Percentiles rank a stretch among this genome's conserved stretches.
Evolutionary conservation across 2,113 vertebrate species (phyloP).

Genomic region (Microtus ochrogaster): DNA sequence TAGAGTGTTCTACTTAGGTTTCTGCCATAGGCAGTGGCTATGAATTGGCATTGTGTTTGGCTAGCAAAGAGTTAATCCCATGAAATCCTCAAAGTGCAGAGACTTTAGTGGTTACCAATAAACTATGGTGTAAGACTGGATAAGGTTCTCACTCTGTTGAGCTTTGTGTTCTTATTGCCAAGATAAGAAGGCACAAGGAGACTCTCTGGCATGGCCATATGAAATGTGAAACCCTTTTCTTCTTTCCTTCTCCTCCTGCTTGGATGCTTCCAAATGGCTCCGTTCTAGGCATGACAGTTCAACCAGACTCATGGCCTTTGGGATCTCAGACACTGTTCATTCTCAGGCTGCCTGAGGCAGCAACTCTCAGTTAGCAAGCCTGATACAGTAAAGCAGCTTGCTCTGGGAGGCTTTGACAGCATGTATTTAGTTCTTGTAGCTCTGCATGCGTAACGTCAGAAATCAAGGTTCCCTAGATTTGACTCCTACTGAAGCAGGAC

Average conservation of each 20-base stretch:
- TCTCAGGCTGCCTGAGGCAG: background rate
- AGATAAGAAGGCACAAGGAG: background rate
- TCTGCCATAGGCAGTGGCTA: background rate
- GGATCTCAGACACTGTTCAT: background rate
- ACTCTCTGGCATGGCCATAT: background rate
- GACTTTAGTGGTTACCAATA: background rate
- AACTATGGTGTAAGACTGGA: background rate
- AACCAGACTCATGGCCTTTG: background rate
- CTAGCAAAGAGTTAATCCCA: conserved; percentile 17
- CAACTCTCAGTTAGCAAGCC: background rate
- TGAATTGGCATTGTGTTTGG: background rate
- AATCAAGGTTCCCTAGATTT: background rate
- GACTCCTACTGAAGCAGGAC: background rate
- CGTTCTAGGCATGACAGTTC: background rate
- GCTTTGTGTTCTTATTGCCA: background rate
- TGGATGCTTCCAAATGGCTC: background rate
- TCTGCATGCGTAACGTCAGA: background rate
- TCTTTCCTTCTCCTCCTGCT: background rate
- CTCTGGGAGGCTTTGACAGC: background rate
- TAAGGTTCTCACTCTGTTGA: background rate
- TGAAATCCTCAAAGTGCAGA: background rate
- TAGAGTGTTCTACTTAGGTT: background rate
- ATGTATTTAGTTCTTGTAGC: background rate
- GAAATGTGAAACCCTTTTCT: background rate
- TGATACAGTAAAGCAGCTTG: background rate